Conservation (phyloP, 2,797 vertebrate species). For the Esox masquinongy region DNA sequence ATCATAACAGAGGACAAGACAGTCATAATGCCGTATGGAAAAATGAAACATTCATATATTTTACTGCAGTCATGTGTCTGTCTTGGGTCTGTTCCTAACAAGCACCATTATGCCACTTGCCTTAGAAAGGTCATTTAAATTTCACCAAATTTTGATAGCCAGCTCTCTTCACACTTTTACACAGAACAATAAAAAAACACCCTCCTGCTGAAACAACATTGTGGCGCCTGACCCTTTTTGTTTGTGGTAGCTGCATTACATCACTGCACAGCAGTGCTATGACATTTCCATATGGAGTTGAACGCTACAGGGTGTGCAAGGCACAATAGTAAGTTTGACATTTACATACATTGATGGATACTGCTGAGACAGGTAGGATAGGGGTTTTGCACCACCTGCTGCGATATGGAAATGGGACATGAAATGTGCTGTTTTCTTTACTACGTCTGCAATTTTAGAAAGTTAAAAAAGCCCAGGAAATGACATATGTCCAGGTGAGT, state of each 20-base stretch:
- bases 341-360: conserved; percentile 64
- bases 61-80: conserved; percentile 39
- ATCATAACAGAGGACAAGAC: conserved; percentile 53
- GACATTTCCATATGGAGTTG: conserved; percentile 68
- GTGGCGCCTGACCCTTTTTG: conserved; percentile 43
- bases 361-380: conserved; percentile 24
- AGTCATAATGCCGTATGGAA: conserved; percentile 46
- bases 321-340: conserved; percentile 53
- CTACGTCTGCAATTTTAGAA: conserved; percentile 53
- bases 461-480: conserved; percentile 47
- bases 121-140: conserved; percentile 49
- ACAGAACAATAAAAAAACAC: conserved; percentile 21
- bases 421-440: conserved; percentile 52
- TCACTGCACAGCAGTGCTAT: conserved; percentile 56
- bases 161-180: conserved; percentile 12
- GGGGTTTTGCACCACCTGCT: conserved; percentile 54
- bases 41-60: conserved; percentile 62
- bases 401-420: conserved; percentile 48
- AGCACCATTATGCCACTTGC: conserved; percentile 1
- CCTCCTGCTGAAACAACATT: conserved; percentile 48
- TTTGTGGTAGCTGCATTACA: conserved; percentile 7
- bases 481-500: conserved; percentile 50
- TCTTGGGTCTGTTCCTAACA: conserved; percentile 47
- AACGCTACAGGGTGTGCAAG: conserved; percentile 54
- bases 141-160: conserved; percentile 28